Conservation (phyloP, 1,140 invertebrate genomes). For the Halotydeus destructor region DNA sequence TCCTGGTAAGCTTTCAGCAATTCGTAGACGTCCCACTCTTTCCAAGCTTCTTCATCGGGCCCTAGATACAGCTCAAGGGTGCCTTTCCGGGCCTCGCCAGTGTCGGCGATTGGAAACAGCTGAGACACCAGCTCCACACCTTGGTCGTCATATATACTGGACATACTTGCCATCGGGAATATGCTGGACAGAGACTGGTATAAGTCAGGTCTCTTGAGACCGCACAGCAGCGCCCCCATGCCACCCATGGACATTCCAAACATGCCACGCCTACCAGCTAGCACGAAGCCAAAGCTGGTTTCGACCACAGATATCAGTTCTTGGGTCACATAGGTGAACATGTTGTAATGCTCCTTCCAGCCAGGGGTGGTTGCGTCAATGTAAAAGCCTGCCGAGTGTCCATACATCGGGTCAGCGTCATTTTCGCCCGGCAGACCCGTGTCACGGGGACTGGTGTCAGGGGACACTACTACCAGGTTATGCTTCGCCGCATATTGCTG, state of each 20-base stretch:
- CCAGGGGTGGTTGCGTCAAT: slow-evolving; percentile 71
- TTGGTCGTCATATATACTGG: no score
- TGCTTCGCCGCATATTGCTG: slow-evolving; percentile 65
- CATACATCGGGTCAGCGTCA: slow-evolving; percentile 81
- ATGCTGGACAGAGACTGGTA: not conserved
- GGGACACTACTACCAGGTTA: slow-evolving; percentile 62
- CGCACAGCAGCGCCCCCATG: slow-evolving; percentile 60
- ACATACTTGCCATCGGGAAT: no score
- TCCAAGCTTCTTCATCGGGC: no score
- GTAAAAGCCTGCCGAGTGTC: slow-evolving; percentile 86
- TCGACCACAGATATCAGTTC: slow-evolving; percentile 31
- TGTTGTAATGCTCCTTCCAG: slow-evolving; percentile 82
- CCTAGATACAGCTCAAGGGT: no score
- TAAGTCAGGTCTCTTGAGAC: not conserved
- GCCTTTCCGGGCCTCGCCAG: no score
- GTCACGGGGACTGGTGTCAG: slow-evolving; percentile 83
- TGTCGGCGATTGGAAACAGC: no score
- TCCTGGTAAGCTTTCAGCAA: no score
- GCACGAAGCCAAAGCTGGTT: slow-evolving; percentile 13
- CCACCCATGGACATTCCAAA: slow-evolving; percentile 64
- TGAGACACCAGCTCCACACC: no score
- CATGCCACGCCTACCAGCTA: slow-evolving; percentile 9
- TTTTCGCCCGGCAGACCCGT: slow-evolving; percentile 69
- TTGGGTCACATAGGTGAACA: slow-evolving; percentile 87
- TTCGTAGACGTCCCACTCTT: no score